Percentiles rank a stretch among this genome's conserved stretches.
Conservation (phyloP, 2,113 vertebrate species). For the Thamnophis sirtalis region DNA sequence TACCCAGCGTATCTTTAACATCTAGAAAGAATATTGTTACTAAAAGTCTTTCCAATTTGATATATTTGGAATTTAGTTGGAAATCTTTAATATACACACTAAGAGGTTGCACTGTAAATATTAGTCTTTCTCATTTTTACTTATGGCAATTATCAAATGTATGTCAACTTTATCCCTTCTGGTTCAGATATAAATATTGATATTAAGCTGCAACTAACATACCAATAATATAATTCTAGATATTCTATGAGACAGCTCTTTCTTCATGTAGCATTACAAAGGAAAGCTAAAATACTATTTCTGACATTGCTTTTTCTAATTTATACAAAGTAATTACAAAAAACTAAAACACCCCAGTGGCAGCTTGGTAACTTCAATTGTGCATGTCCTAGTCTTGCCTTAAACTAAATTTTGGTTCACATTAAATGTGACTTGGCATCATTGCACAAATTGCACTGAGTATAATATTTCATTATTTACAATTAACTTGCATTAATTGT, state of each 20-base stretch:
- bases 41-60: neutral
- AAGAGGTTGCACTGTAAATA: neutral
- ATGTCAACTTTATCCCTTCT: neutral
- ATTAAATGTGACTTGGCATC: neutral
- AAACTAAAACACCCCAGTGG: neutral
- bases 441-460: too few relatives aligned
- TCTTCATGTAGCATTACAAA: neutral
- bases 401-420: neutral
- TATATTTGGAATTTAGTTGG: neutral
- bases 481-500: neutral
- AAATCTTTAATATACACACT: neutral
- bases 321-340: neutral
- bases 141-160: neutral
- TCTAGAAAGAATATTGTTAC: neutral
- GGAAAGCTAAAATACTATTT: neutral
- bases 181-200: neutral
- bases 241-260: neutral
- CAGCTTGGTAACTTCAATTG: neutral
- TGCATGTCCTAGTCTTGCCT: neutral
- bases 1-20: neutral
- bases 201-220: neutral
- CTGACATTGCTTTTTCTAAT: neutral
- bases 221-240: neutral
- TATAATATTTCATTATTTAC: neutral
- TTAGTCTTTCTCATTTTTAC: neutral